Evolutionary conservation across 2,888 invertebrate species (phyloP), one percentile per base, ranked within the genome.

Genomic region (Calameuta idolon): DNA sequence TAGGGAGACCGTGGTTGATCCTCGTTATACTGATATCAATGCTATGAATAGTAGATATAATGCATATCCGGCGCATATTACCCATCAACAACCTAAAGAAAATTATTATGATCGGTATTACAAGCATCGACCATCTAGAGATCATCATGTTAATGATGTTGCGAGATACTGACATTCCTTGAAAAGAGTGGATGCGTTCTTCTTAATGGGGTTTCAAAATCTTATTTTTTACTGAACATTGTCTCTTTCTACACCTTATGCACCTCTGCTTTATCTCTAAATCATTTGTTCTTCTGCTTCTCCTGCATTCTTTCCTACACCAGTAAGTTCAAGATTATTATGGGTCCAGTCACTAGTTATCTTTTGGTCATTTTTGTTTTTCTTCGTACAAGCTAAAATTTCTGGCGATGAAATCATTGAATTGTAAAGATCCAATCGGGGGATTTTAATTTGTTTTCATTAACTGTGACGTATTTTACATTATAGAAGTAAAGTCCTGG

Each of bases 41-140:
- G 30, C 31, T 71, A 71, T 34, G 30, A 23, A 11, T 15, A 71
- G 23, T 30, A 71, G 71, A 30, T 71, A 71, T 30, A 34, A 31
- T 71, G 31, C 30, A 3, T 31, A 71, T 71, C 40, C 40, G 4
- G 40, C 5, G 15, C 40, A 55, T 23, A 23, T 55, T 15, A 30
- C 4, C 31, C 71, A 87, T 71, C 87, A 88, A 77, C 84, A 87
- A 12, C 73, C 87, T 55, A 91, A 91, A 79, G 91, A 91, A 76
- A 91, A 90, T 78, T 91, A 91, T 80, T 91, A 91, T 81, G 91
- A 91, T 79, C 88, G 91, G 68, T 91, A 91, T 81, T 91, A 91
- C 86, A 91, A 91, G 82, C 89, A 90, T 78, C 86, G 91, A 75
- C 89, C 90, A 1, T 81, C 91, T 86, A 89, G 91, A 87, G 91